Base-by-base conservation (phyloP, 1,140 invertebrate species). In the Drosophila athabasca region DNA sequence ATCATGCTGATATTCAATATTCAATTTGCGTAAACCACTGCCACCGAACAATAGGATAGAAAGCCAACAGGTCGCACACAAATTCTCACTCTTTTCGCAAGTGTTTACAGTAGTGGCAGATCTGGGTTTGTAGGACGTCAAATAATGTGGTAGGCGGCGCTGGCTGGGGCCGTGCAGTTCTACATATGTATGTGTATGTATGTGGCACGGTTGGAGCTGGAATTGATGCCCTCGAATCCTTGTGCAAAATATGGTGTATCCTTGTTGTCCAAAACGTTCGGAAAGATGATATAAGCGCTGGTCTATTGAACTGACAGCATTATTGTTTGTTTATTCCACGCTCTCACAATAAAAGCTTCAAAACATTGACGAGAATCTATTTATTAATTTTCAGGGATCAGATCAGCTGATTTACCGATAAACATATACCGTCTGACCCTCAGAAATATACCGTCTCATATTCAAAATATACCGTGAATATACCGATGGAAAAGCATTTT, bases 301-400 rank as follows among this genome's bases (percentile, higher is more conserved):
- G 13, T 41, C 8, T 41, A n/a, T 49, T 11, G 7, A 67, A 55
- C 24, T 57, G 11, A 13, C 35, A 1, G 1, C 3, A 39, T 39
- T 39, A 13, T 13, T 3, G 3, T 39, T 13, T 11, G 3, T 13
- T 39, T 13, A 39, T 39, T 0, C n/a, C 51, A 39, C 35, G 22
- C 9, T 48, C 44, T 69, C 45, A 50, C 26, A 39, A 44, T 45
- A 26, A 50, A 69, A 69, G 43, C 66, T 58, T 49, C 51, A 69
- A 69, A 69, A 69, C 66, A 69, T 57, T 68, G 26, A 43, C 69
- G 15, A 44, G 45, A 69, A 69, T 51, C 69, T 69, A 46, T 69
- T 58, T 69, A 69, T 69, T 43, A 69, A 66, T 70, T 41, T 50
- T 24, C 35, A 39, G 35, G 9, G 15, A 51, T 26, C 24, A 26